A percentile compares a stretch with the other conserved stretches of the same genome.
These are phyloP conservation scores for Litoditis marina DNA, from an alignment of 2,888 invertebrate genomes.

Conservation along the genomic window DNA sequence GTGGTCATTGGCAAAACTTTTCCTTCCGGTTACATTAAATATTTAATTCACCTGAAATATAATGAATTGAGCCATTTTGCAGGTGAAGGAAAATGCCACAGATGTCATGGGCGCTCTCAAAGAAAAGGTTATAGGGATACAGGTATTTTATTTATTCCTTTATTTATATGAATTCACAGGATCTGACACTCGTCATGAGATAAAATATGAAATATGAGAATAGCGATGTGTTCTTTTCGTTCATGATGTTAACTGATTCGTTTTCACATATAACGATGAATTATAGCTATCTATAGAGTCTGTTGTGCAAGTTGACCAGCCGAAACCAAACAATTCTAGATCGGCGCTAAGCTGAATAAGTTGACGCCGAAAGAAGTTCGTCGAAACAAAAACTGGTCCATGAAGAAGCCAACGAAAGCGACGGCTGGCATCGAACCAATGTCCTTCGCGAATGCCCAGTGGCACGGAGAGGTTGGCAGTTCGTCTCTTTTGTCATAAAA, in stretches of 20 bases:
- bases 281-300: too few relatives aligned
- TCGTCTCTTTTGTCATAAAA: too few relatives aligned
- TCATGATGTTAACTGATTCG: too few relatives aligned
- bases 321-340: too few relatives aligned
- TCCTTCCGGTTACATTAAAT: too few relatives aligned
- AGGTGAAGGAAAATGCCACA: constrained; percentile 25
- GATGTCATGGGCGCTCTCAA: constrained; percentile 41
- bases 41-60: neutral
- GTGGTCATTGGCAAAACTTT: too few relatives aligned
- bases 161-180: neutral
- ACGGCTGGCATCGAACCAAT: constrained; percentile 27
- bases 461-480: constrained; percentile 30
- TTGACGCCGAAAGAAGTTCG: constrained; percentile 32
- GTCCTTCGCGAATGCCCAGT: constrained; percentile 43
- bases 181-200: too few relatives aligned
- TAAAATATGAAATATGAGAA: too few relatives aligned
- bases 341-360: constrained; percentile 26
- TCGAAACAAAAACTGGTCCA: constrained; percentile 15
- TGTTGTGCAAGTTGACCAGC: too few relatives aligned
- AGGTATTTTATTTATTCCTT: constrained; percentile 14
- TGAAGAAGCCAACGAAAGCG: neutral
- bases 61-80: neutral
- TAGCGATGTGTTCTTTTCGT: too few relatives aligned
- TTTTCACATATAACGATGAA: too few relatives aligned
- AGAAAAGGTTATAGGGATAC: constrained; percentile 32